These are phyloP conservation scores for Heteractis magnifica DNA, from an alignment of 92 coral and sea anemone species.

Conservation along the genomic window DNA sequence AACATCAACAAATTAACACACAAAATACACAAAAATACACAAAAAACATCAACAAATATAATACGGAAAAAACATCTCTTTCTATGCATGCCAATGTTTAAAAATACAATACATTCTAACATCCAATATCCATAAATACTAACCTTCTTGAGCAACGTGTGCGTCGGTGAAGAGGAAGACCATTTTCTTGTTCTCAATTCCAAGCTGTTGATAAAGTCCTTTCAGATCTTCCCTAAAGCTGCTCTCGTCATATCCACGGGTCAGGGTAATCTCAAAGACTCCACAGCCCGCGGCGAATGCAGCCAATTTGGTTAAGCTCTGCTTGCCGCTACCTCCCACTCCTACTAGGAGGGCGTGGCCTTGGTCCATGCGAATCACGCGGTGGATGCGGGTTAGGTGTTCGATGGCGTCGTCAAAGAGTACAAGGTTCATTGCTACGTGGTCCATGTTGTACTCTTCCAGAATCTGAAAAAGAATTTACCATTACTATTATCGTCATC, in stretches of 20 bases:
- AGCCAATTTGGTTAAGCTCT: conserved; percentile 91
- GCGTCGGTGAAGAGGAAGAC: conserved; percentile 98
- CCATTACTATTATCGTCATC: not conserved
- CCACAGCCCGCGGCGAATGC: conserved; percentile 98
- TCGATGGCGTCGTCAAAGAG: conserved; percentile 98
- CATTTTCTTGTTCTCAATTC: conserved; percentile 89
- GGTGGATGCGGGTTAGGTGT: conserved; percentile 97
- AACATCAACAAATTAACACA: not conserved
- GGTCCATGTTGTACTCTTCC: conserved; percentile 99
- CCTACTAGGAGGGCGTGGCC: conserved; percentile 99
- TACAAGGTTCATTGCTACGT: conserved; percentile 95
- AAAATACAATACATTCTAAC: too few species aligned
- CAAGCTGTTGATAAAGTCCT: conserved; percentile 84
- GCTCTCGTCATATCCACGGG: conserved; percentile 92
- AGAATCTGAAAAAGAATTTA: conserved; percentile 60
- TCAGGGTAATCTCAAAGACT: conserved; percentile 96
- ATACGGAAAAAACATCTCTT: too few species aligned
- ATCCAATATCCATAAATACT: not conserved
- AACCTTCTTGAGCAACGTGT: conserved; percentile 98
- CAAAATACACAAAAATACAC: too few species aligned
- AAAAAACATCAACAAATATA: too few species aligned
- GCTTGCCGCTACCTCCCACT: conserved; percentile 99
- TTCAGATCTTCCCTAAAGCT: conserved; percentile 94
- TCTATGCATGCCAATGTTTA: too few species aligned
- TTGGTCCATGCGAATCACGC: conserved; percentile 99